Conservation (phyloP, 2,113 vertebrate species). For the Amphiprion ocellaris region DNA sequence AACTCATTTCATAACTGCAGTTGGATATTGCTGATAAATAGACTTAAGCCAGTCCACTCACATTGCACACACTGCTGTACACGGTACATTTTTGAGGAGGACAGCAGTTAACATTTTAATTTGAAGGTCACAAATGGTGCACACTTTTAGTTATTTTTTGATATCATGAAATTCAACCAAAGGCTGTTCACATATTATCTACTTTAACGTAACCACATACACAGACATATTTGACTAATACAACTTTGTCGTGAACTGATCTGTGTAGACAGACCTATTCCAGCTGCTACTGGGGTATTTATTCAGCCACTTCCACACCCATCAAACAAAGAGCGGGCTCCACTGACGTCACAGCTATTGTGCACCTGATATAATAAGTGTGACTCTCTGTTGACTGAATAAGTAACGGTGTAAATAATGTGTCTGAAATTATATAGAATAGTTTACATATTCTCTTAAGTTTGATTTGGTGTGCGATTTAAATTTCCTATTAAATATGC, state of each 20-base stretch:
- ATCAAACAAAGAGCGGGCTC: conserved; percentile 50
- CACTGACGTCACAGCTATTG: conserved; percentile 32
- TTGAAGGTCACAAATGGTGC: background rate
- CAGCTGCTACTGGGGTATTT: conserved; percentile 44
- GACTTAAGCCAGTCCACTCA: background rate
- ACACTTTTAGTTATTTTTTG: background rate
- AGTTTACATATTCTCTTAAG: background rate
- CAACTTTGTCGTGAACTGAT: background rate
- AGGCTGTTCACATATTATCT: background rate
- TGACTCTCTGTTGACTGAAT: conserved; percentile 9
- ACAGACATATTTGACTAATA: background rate
- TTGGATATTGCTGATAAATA: background rate
- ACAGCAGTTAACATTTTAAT: background rate
- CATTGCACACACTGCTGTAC: background rate
- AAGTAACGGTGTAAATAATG: background rate
- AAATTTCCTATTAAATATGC: background rate
- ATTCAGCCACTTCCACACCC: conserved; percentile 65
- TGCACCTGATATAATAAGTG: conserved; percentile 16
- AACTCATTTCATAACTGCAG: conserved; percentile 34
- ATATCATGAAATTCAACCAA: background rate
- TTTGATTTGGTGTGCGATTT: background rate
- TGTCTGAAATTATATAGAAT: background rate
- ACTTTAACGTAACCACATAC: background rate
- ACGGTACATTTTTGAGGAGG: background rate
- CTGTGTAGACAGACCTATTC: background rate